Conservation (phyloP, 30 jellyfish, hydroid and myxozoan genomes). For the Phacellophora camtschatica region DNA sequence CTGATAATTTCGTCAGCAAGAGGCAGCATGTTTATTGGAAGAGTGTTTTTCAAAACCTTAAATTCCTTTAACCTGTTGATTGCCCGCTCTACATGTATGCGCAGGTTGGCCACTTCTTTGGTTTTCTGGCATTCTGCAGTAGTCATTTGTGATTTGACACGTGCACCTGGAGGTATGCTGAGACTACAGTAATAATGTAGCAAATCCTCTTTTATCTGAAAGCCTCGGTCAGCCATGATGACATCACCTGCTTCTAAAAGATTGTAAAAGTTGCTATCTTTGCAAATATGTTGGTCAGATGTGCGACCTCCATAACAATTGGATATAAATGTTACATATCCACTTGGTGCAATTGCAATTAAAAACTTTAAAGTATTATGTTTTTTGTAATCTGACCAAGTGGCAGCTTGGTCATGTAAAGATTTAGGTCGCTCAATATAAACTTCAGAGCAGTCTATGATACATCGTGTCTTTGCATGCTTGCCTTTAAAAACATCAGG, state of each 20-base stretch:
- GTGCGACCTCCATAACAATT: constrained; percentile 57
- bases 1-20: constrained; percentile 61
- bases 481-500: constrained; percentile 18
- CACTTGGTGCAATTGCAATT: constrained; percentile 51
- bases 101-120: constrained; percentile 25
- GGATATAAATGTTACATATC: constrained; percentile 15
- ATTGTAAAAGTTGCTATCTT: constrained; percentile 36
- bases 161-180: constrained; percentile 53
- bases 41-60: constrained; percentile 1
- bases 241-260: constrained; percentile 47
- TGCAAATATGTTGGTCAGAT: constrained; percentile 6
- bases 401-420: constrained; percentile 41
- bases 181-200: constrained; percentile 31
- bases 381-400: constrained; percentile 66
- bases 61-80: constrained; percentile 45
- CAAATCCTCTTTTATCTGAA: constrained; percentile 29
- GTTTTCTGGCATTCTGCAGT: constrained; percentile 8
- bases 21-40: constrained; percentile 60
- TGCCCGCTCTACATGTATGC: constrained; percentile 56
- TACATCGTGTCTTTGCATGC: constrained; percentile 48
- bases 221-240: constrained; percentile 49
- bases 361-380: constrained; percentile 43
- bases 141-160: constrained; percentile 34
- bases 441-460: constrained; percentile 45
- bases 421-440: constrained; percentile 54